Evolutionary conservation across 2,113 vertebrate species (phyloP).

Genomic region (Xenus cinereus): DNA sequence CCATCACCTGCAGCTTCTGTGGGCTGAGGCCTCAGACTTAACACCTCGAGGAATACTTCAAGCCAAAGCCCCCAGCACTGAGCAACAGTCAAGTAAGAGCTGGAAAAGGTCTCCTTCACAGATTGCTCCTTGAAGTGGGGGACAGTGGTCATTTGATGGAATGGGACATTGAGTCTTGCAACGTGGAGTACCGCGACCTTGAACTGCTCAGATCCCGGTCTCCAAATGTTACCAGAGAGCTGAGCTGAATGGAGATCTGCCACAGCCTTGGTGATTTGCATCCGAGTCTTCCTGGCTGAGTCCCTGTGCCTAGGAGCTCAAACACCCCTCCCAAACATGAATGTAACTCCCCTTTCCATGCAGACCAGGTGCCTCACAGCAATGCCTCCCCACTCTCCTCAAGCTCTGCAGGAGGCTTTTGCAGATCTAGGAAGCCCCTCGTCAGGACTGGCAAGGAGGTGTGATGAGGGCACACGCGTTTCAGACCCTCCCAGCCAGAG

Average conservation of each 20-base stretch:
- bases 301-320: background rate
- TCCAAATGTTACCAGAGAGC: background rate
- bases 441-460: background rate
- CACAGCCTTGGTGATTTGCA: background rate
- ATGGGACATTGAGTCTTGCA: background rate
- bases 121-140: background rate
- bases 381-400: background rate
- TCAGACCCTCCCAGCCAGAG: background rate
- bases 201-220: background rate
- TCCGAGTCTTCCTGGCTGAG: background rate
- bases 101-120: background rate
- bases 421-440: background rate
- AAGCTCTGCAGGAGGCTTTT: background rate
- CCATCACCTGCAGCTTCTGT: conserved; percentile 8
- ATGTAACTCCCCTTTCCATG: background rate
- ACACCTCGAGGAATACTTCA: background rate
- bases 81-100: background rate
- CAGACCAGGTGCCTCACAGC: background rate
- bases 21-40: background rate
- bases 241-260: background rate
- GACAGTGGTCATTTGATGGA: background rate
- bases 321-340: background rate
- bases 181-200: background rate
- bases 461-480: fast-evolving
- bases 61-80: background rate